Percentiles rank a stretch among this genome's conserved stretches.
Conservation (phyloP, 2,888 invertebrate species). For the Stegana nigrithorax region DNA sequence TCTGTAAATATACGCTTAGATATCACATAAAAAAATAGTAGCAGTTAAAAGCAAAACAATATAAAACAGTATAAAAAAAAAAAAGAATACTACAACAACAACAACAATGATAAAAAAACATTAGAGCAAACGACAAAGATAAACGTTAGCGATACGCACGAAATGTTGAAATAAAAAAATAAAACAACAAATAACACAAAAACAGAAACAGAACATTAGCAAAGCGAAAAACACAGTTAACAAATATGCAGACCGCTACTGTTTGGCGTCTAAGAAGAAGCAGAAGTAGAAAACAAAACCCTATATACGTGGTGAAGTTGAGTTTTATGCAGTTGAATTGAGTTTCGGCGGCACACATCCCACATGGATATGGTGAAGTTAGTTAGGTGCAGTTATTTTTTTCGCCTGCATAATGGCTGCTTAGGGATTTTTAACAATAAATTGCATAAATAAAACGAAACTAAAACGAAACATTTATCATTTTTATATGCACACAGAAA, state of each 20-base stretch:
- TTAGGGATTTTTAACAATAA: too few species aligned
- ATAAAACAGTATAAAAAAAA: too few species aligned
- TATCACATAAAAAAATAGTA: too few species aligned
- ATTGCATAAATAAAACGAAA: neutral
- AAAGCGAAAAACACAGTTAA: conserved; percentile 2
- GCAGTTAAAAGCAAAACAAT: too few species aligned
- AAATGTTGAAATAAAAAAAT: neutral
- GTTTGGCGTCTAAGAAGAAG: neutral
- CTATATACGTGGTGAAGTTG: too few species aligned
- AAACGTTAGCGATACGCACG: neutral
- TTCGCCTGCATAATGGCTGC: too few species aligned
- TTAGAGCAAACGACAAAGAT: neutral
- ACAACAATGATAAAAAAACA: neutral
- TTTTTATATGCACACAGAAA: neutral
- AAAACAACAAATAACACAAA: neutral
- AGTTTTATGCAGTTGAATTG: neutral
- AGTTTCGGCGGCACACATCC: too few species aligned
- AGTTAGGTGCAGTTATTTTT: too few species aligned
- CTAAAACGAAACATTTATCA: too few species aligned
- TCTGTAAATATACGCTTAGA: too few species aligned
- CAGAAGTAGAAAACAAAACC: too few species aligned
- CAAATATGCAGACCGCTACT: conserved; percentile 4
- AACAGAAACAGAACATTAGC: neutral
- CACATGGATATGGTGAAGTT: too few species aligned
- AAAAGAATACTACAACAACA: neutral